A percentile compares a stretch with the other conserved stretches of the same genome.
These are phyloP conservation scores for Drosophila phalerata DNA, from an alignment of 2,888 invertebrate species.

Conservation along the genomic window DNA sequence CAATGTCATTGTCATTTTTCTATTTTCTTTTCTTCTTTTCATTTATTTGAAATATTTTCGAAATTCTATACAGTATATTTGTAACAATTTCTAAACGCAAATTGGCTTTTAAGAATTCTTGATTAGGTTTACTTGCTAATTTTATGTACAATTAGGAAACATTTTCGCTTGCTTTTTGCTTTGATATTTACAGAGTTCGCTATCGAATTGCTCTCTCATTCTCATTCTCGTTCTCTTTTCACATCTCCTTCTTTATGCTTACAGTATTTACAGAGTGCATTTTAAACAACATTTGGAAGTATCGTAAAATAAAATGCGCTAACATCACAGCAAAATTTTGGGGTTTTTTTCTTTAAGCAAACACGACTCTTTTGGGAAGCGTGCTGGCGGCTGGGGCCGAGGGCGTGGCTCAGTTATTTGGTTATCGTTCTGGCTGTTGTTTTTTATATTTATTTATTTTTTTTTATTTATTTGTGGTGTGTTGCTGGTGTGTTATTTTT, in stretches of 20 bases:
- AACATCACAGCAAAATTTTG: constrained; percentile 85
- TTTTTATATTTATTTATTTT: not conserved
- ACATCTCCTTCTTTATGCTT: constrained; percentile 48
- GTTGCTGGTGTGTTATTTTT: constrained; percentile 26
- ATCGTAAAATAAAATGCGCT: constrained; percentile 84
- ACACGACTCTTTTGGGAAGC: constrained; percentile 39
- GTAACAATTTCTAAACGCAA: constrained; percentile 58
- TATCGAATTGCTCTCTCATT: constrained; percentile 26
- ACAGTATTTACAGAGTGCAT: constrained; percentile 81
- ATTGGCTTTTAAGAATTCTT: constrained; percentile 57
- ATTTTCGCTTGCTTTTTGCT: constrained; percentile 64
- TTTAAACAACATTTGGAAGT: constrained; percentile 75
- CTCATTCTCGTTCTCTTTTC: constrained; percentile 11
- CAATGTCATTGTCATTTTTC: constrained; percentile 15
- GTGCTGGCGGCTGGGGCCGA: constrained; percentile 36
- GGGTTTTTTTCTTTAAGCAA: constrained; percentile 65
- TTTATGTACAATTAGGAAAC: constrained; percentile 78
- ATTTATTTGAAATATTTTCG: constrained; percentile 10
- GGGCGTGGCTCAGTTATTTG: constrained; percentile 69
- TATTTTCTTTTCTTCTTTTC: constrained; percentile 1
- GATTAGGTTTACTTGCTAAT: constrained; percentile 56
- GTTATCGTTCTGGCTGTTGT: constrained; percentile 53
- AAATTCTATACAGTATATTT: constrained; percentile 39
- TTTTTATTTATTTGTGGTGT: not conserved
- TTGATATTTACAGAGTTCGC: constrained; percentile 56